Base-by-base conservation (phyloP, 2,113 vertebrate species). In the Glaucidium brasilianum region DNA sequence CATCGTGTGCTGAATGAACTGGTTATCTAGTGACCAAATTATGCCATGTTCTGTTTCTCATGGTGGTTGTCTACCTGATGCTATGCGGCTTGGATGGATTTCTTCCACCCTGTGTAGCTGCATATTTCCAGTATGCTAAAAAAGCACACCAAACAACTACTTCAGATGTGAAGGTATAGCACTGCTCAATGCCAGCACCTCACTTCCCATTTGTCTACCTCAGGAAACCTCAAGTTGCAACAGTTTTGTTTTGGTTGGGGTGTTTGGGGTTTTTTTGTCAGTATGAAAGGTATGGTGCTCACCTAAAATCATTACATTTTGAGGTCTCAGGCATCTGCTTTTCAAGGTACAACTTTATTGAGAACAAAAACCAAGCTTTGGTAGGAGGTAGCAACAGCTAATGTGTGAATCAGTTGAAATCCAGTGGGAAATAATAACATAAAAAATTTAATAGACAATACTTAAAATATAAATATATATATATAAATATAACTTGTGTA, bases 81-180 rank as follows among this genome's bases (percentile, higher is more conserved):
- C 12, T 74, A 20, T 68, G 30, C 27, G 76, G 18, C 26, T 85
- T 67, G 30, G 25, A 5, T 84, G 30, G 34, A 83, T 85, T 76
- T 66, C 49, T 72, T 83, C 45, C 34, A 63, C 41, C 12, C 35
- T n/a, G 11, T 41, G 20, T 32, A 55, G 30, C 3, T 5, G 10
- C 3, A 3, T 0, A 0, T 69, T 92, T 90, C 41, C 25, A 50
- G 12, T 77, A 76, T 2, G 1, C 23, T 9, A 73, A 91, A 68
- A 1, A 63, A 60, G 32, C 14, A 23, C 11, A 12, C 4, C 14
- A 41, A 52, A 43, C 25, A 43, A 75, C 35, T 79, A 86, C 63
- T 84, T 68, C 63, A 89, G 53, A 66, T 10, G 26, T 32, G 39
- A 63, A 82, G 6, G 89, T 86, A 30, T 2, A 56, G 29, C 29